A percentile compares a stretch with the other conserved stretches of the same genome.
phyloP scores from a whole-genome alignment of 2,888 invertebrate species.

The Ormyrus rosae region DNA sequence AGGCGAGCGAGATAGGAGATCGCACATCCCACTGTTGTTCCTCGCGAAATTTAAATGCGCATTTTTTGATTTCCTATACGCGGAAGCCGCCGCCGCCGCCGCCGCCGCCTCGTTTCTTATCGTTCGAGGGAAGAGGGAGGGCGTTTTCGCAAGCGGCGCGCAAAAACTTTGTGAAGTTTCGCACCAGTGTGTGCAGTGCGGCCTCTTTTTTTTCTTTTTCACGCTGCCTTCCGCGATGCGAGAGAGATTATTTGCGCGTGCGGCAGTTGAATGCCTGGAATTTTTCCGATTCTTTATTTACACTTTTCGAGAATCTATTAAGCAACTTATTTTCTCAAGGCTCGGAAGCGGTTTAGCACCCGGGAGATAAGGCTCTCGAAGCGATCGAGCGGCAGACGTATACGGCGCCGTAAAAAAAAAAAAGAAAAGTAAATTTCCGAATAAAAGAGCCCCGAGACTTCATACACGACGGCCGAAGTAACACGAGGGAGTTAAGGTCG shows the following conservation, averaged over 20 bases:
- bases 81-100: not conserved
- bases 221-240: not conserved
- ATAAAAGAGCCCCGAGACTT: too few species aligned
- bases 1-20: too few species aligned
- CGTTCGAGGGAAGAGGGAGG: not conserved
- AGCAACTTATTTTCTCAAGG: too few species aligned
- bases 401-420: constrained; percentile 2
- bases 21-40: not conserved
- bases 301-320: too few species aligned
- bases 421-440: not conserved
- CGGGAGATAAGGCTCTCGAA: too few species aligned
- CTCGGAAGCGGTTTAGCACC: too few species aligned
- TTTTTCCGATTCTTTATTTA: too few species aligned
- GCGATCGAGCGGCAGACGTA: too few species aligned
- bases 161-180: constrained; percentile 41
- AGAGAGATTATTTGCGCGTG: constrained; percentile 1
- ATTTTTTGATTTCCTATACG: constrained; percentile 30
- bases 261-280: not conserved
- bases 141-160: not conserved
- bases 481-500: not conserved
- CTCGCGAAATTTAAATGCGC: constrained; percentile 30
- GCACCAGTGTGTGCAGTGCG: not conserved
- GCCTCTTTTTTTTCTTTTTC: not conserved
- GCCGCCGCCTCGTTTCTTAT: constrained; percentile 3
- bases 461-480: too few species aligned